Evolutionary conservation across 2,888 invertebrate species (phyloP).

Genomic region (Bugulina stolonifera): DNA sequence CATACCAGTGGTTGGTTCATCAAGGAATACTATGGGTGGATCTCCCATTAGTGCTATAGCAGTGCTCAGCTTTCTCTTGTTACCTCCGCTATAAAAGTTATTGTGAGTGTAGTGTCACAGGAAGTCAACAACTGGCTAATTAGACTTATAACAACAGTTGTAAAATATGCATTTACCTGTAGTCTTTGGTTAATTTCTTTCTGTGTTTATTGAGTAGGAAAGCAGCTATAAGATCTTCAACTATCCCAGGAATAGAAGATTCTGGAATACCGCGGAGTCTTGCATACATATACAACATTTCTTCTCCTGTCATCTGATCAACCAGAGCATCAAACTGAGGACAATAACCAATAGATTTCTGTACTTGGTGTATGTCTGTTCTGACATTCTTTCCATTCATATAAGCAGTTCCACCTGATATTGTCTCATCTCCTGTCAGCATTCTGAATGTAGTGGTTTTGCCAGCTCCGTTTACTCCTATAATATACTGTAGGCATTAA

Average conservation of each 20-base stretch:
- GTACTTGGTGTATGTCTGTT: conserved; percentile 45
- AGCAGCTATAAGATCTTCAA: conserved; percentile 27
- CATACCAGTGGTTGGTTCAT: conserved; percentile 59
- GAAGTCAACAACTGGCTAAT: no score
- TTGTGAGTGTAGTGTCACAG: no score
- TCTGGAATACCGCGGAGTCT: conserved; percentile 31
- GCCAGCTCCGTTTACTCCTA: conserved; percentile 60
- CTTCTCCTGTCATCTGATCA: conserved; percentile 34
- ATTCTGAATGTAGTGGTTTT: conserved; percentile 67
- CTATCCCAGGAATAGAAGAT: conserved; percentile 28
- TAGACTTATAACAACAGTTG: no score
- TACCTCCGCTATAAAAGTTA: no score
- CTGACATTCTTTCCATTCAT: conserved; percentile 58
- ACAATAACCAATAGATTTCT: conserved; percentile 73
- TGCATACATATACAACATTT: conserved; percentile 32
- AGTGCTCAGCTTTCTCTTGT: conserved; percentile 36
- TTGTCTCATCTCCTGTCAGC: conserved; percentile 70
- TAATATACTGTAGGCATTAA: no score
- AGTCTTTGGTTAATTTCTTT: conserved; percentile 53
- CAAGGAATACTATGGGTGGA: conserved; percentile 35
- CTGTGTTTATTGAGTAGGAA: conserved; percentile 29
- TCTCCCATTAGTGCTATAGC: conserved; percentile 36
- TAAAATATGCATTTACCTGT: no score
- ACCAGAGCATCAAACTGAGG: conserved; percentile 36
- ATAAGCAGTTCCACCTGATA: conserved; percentile 67